Base-by-base conservation (phyloP, 2,888 invertebrate genomes). In the Spodoptera exigua region DNA sequence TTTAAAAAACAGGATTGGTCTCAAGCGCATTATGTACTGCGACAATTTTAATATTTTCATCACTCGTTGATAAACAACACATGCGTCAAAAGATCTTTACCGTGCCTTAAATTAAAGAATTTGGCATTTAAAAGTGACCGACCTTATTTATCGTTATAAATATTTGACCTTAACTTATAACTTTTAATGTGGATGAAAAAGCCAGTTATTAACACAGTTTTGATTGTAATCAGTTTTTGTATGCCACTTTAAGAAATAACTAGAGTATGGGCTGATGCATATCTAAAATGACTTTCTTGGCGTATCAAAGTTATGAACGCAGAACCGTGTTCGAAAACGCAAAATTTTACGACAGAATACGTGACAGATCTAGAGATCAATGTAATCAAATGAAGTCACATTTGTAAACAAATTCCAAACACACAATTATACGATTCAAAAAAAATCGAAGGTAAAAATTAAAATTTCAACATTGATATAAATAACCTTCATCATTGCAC, bases 31-130 rank as follows among this genome's bases (percentile, higher is more conserved):
- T 27, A 45, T 59, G 53, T 46, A 55, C 60, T 53, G 32, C 21
- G 49, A 10, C 44, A 65, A 72, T 60, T 53, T 61, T 32, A 35
- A 60, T 77, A 63, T 65, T 62, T 43, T 4, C 44, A 61, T 55
- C 54, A 64, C 48, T 62, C 57, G 61, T 51, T 41, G 36, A 46
- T 41, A 21, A 48, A 35, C 41, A 61, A 68, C 45, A 44, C 51
- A 43, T 44, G 60, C 55, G 63, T 63, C 27, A 39, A 46, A 39
- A 37, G 58, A 41, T 56, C 48, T 21, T 74, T 66, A 61, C 55
- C 47, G 44, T 46, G 59, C 55, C 44, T 41, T 18, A 56, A 16
- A 47, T 49, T 51, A 40, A 3, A 27, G 49, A 58, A 58, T 48
- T n/a, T 32, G n/a, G 3, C 44, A 51, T 49, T 47, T 40, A 46